phyloP scores from a whole-genome alignment of 2,113 vertebrate genomes.

The Vanacampus margaritifer region DNA sequence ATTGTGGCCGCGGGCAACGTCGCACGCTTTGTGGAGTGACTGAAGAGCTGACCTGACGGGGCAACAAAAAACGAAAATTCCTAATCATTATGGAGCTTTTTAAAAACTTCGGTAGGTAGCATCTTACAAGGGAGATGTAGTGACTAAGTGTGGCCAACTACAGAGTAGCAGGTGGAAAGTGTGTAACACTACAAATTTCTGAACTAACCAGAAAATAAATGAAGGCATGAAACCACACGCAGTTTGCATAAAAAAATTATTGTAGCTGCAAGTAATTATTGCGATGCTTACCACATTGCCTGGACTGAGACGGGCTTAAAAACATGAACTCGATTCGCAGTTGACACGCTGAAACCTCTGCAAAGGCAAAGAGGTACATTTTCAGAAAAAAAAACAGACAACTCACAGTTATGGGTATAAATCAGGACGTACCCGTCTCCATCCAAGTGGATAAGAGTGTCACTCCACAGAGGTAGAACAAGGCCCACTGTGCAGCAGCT shows the following conservation, averaged over 20 bases:
- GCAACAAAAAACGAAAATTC: neutral
- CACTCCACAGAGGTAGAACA: slow-evolving; percentile 96
- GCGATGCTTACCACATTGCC: slow-evolving; percentile 90
- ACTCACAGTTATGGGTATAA: slow-evolving; percentile 7
- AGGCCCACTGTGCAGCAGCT: slow-evolving; percentile 90
- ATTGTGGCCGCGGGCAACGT: slow-evolving; percentile 92
- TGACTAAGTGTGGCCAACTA: neutral
- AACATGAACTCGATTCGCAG: slow-evolving; percentile 91
- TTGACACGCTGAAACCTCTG: slow-evolving; percentile 93
- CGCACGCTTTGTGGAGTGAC: slow-evolving; percentile 94
- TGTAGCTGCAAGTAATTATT: neutral
- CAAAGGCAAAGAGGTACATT: neutral
- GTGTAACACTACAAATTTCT: neutral
- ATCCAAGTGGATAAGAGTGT: slow-evolving; percentile 96
- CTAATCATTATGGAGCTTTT: neutral
- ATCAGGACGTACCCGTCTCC: slow-evolving; percentile 88
- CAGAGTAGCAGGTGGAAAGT: neutral
- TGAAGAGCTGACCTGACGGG: slow-evolving; percentile 88
- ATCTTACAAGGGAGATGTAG: slow-evolving; percentile 1
- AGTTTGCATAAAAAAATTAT: neutral
- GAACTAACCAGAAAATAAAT: slow-evolving; percentile 8
- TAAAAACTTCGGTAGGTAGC: neutral
- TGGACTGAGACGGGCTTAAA: slow-evolving; percentile 98
- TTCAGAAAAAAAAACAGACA: neutral
- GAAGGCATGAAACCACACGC: slow-evolving; percentile 15